Evolutionary conservation across 2,797 vertebrate species (phyloP).

Genomic region (Platalea minor): DNA sequence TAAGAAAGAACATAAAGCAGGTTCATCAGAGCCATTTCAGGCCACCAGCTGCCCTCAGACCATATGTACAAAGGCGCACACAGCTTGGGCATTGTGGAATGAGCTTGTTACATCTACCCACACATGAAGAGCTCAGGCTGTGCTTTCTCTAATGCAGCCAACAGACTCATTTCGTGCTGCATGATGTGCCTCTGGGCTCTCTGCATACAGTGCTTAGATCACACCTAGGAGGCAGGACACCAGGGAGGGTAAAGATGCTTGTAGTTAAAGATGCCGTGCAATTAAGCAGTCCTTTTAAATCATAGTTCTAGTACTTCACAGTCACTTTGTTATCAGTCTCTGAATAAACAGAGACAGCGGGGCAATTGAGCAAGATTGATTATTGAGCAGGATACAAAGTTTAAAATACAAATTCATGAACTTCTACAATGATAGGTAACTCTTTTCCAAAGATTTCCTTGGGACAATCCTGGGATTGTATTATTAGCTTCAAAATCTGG

Average conservation of each 20-base stretch:
- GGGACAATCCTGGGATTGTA: not conserved
- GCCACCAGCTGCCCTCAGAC: not conserved
- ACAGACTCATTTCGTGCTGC: accelerated
- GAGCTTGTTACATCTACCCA: not conserved
- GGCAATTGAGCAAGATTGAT: not conserved
- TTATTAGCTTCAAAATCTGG: not conserved
- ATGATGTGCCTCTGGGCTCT: not conserved
- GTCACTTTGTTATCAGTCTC: not conserved
- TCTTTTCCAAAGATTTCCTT: not conserved
- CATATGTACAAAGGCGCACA: not conserved
- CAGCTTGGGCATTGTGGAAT: not conserved
- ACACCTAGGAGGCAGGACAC: not conserved
- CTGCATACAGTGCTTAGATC: not conserved
- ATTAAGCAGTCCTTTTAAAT: not conserved
- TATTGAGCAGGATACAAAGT: not conserved
- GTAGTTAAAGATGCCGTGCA: not conserved
- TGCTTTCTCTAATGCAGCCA: not conserved
- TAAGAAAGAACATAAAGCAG: not conserved
- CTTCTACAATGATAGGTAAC: not conserved
- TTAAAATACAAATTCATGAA: not conserved
- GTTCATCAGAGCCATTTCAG: not conserved
- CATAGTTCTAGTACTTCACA: not conserved
- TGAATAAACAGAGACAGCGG: not conserved
- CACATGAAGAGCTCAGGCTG: not conserved
- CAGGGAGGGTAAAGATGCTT: not conserved